Evolutionary conservation across 1,140 invertebrate genomes (phyloP).

Genomic region (Neodiprion virginianus): DNA sequence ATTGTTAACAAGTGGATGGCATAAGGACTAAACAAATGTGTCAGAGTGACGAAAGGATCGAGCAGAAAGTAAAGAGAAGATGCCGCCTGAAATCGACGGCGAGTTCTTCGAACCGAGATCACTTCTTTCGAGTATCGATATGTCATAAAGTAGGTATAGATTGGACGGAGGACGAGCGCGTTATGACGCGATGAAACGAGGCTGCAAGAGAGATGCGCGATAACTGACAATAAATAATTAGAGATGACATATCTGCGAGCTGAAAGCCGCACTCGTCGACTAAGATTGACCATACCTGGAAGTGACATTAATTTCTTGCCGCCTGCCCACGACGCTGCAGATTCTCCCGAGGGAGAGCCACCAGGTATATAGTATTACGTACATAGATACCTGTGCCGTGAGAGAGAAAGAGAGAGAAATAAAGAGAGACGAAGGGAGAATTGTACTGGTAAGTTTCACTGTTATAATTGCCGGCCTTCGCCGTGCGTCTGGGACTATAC

Average conservation of each 20-base stretch:
- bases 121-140: not conserved
- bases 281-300: slow-evolving; percentile 1
- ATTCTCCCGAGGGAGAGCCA: not conserved
- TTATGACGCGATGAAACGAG: not conserved
- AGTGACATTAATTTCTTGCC: slow-evolving; percentile 9
- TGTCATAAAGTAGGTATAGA: not conserved
- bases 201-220: slow-evolving; percentile 1
- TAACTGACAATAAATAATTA: not conserved
- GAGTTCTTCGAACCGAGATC: not conserved
- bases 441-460: slow-evolving; percentile 2
- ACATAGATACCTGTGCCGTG: too few species aligned
- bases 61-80: too few species aligned
- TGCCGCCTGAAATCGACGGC: too few species aligned
- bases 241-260: not conserved
- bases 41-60: too few species aligned
- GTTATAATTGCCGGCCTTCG: not conserved
- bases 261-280: not conserved
- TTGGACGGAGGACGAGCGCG: not conserved
- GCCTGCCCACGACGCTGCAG: slow-evolving; percentile 10
- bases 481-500: not conserved
- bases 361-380: too few species aligned
- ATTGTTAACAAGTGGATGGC: not conserved
- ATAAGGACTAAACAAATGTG: too few species aligned
- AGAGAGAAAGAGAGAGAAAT: slow-evolving; percentile 14
- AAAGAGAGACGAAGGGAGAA: slow-evolving; percentile 8